Evolutionary conservation across 2,113 vertebrate genomes (phyloP), one percentile per base, ranked within the genome.

Genomic region (Acinonyx jubatus): DNA sequence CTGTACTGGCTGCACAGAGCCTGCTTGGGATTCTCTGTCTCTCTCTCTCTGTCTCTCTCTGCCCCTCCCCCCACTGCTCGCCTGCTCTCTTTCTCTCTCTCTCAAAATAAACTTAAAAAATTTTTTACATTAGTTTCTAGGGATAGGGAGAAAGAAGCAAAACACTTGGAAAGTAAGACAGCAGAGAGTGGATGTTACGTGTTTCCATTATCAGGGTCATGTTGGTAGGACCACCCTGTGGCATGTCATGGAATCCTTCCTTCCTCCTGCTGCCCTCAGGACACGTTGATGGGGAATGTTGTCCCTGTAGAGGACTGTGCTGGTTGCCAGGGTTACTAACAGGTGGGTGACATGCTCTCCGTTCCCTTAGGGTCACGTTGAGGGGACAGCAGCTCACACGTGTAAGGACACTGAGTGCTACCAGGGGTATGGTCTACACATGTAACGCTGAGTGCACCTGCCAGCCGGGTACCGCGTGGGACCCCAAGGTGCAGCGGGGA

Each of bases 41-140:
- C 50, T 50, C 48, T 45, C 7, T 45, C 41, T 8, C 7, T 45
- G 13, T 50, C 50, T 50, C 50, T 50, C 50, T 50, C 50, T 50
- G 50, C 50, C 50, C 50, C 50, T 50, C 50, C 50, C 50, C 50
- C 50, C 50, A 50, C 50, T 50, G 13, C 50, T 50, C 13, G 0
- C 50, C 1, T 0, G 50, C 50, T 50, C 50, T 50, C 50, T 50
- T 10, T 50, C 50, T 50, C 50, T 50, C 50, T 50, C 50, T 50
- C 50, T 50, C 50, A 50, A 50, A 50, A 50, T 50, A 50, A 50
- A 50, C 50, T 50, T 50, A 50, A 50, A 61, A 91, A 61, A n/a
- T 69, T 63, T 50, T 36, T 87, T 27, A 81, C 29, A 14, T 57
- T 94, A 36, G 31, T 66, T 95, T 79, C 23, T 36, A 65, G 86